These are phyloP conservation scores for Lota lota DNA, from an alignment of 2,113 vertebrate genomes.

Conservation along the genomic window DNA sequence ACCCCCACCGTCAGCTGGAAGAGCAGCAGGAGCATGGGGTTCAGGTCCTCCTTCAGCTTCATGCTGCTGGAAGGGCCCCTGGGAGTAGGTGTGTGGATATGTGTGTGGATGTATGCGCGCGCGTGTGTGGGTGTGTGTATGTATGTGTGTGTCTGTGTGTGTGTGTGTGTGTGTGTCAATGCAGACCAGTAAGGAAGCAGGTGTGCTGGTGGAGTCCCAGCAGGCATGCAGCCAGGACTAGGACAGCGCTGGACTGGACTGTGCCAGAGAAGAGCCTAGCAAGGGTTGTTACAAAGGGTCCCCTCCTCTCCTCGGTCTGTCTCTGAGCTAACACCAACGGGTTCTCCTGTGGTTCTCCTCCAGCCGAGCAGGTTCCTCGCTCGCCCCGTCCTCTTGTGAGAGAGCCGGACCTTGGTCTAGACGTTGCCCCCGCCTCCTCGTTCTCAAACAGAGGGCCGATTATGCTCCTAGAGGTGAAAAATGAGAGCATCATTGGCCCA, in stretches of 20 bases:
- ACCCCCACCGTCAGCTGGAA: constrained; percentile 82
- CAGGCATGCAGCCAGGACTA: neutral
- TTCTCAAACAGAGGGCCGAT: too few species aligned
- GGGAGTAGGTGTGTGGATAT: neutral
- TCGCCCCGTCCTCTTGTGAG: neutral
- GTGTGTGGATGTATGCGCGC: neutral
- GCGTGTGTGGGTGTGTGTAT: too few species aligned
- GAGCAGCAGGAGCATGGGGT: constrained; percentile 82
- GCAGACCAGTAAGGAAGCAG: neutral
- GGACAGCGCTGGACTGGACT: neutral
- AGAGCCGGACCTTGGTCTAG: neutral
- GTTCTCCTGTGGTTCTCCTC: neutral
- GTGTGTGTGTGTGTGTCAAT: constrained; percentile 4
- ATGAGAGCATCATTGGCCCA: too few species aligned
- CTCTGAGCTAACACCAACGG: too few species aligned
- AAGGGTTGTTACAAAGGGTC: too few species aligned
- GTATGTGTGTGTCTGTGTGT: too few species aligned
- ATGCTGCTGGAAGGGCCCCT: constrained; percentile 56
- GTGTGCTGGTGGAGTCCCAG: constrained; percentile 1
- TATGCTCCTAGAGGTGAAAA: too few species aligned
- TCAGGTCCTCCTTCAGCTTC: constrained; percentile 88
- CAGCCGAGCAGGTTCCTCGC: neutral
- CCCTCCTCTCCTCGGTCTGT: too few species aligned
- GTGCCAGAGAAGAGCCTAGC: too few species aligned
- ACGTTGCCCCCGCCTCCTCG: neutral